These are phyloP conservation scores for Semaprochilodus insignis DNA, from an alignment of 2,797 vertebrate species.

Conservation along the genomic window DNA sequence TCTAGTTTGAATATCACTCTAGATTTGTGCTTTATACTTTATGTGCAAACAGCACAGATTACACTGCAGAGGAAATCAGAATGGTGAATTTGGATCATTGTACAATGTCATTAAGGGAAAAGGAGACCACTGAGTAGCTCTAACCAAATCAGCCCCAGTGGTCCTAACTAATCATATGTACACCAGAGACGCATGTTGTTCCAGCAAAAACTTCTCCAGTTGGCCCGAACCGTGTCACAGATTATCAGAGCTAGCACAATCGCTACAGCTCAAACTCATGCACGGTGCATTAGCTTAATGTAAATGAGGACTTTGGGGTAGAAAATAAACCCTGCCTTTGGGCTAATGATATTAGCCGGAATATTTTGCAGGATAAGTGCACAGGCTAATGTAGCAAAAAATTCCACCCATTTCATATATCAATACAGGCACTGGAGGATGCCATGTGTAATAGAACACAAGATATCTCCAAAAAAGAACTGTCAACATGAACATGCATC, in stretches of 20 bases:
- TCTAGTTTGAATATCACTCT: too few relatives aligned
- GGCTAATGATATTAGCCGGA: constrained; percentile 14
- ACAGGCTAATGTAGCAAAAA: constrained; percentile 31
- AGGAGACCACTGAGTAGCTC: not conserved
- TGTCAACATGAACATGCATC: not conserved
- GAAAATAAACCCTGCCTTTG: not conserved
- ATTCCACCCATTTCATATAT: constrained; percentile 6
- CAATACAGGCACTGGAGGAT: constrained; percentile 6
- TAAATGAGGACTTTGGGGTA: constrained; percentile 4
- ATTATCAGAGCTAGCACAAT: not conserved
- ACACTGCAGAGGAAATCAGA: not conserved
- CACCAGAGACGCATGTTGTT: not conserved
- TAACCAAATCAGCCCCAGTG: not conserved
- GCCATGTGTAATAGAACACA: not conserved
- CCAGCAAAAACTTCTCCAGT: not conserved
- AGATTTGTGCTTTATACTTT: too few relatives aligned
- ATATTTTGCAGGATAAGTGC: constrained; percentile 9
- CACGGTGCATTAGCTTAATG: constrained; percentile 11
- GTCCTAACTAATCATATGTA: not conserved
- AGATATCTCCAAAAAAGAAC: constrained; percentile 1
- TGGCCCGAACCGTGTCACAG: not conserved
- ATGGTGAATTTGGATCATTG: not conserved
- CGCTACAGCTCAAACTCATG: constrained; percentile 19
- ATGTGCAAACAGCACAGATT: not conserved
- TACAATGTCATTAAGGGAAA: not conserved